Conservation (phyloP, 2,888 invertebrate species). For the Uloborus plumipes region DNA sequence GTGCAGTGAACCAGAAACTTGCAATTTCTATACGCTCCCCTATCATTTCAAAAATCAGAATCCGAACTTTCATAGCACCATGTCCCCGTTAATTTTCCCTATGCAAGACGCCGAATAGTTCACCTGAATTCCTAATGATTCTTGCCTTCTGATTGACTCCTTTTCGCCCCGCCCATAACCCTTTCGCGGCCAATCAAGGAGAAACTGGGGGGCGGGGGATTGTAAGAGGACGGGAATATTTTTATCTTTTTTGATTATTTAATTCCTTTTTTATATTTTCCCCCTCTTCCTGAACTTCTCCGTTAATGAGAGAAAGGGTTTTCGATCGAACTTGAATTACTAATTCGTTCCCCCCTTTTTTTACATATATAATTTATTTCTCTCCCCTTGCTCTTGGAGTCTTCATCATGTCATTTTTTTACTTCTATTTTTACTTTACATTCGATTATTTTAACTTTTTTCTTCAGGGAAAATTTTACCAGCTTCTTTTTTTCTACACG, state of each 20-base stretch:
- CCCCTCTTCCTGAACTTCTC: slow-evolving; percentile 24
- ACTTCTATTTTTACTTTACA: slow-evolving; percentile 16
- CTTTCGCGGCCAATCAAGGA: slow-evolving; percentile 62
- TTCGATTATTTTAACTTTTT: slow-evolving; percentile 57
- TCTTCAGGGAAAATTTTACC: slow-evolving; percentile 9
- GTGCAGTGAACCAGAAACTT: neutral
- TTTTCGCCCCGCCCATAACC: slow-evolving; percentile 59
- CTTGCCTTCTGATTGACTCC: slow-evolving; percentile 63
- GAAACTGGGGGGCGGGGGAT: slow-evolving; percentile 45
- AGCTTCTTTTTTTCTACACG: slow-evolving; percentile 16
- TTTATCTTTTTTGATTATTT: slow-evolving; percentile 51
- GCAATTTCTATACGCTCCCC: slow-evolving; percentile 28
- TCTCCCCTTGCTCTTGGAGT: slow-evolving; percentile 17
- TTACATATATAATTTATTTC: slow-evolving; percentile 48
- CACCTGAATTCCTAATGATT: slow-evolving; percentile 64
- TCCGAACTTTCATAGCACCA: slow-evolving; percentile 56
- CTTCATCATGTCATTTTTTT: slow-evolving; percentile 47
- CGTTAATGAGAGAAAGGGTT: slow-evolving; percentile 48
- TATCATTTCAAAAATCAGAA: slow-evolving; percentile 47
- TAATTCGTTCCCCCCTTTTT: slow-evolving; percentile 42
- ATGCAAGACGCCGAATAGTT: slow-evolving; percentile 58
- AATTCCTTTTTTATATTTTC: slow-evolving; percentile 33
- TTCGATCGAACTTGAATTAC: slow-evolving; percentile 59
- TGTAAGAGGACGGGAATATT: slow-evolving; percentile 50
- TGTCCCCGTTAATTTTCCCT: slow-evolving; percentile 60